These are phyloP conservation scores for Fulmarus glacialis DNA, from an alignment of 2,113 vertebrate species.

Conservation along the genomic window DNA sequence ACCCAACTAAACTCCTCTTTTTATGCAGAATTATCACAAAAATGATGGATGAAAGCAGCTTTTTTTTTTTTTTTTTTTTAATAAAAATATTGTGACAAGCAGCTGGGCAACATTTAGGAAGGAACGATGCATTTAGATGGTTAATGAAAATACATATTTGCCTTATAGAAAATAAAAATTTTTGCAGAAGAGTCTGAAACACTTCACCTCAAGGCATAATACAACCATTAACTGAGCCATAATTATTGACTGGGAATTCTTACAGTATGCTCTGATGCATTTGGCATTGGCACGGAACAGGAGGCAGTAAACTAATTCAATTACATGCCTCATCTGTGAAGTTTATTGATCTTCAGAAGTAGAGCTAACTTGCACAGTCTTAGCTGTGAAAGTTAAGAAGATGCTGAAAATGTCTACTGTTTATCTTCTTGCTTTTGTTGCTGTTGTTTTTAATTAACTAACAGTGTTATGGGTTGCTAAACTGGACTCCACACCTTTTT, in stretches of 20 bases:
- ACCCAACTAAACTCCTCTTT: background rate
- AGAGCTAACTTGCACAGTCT: background rate
- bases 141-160: background rate
- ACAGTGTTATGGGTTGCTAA: background rate
- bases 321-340: constrained; percentile 51
- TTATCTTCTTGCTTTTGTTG: background rate
- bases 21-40: background rate
- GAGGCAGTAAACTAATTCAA: constrained; percentile 46
- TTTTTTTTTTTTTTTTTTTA: no score
- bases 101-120: background rate
- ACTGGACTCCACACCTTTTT: background rate
- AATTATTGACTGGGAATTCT: constrained; percentile 48
- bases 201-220: constrained; percentile 23
- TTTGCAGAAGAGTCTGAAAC: background rate
- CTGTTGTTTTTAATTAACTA: background rate
- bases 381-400: background rate
- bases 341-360: constrained; percentile 50
- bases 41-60: background rate
- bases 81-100: background rate
- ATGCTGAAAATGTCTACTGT: background rate
- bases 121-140: background rate
- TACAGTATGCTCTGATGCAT: constrained; percentile 19
- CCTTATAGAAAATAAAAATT: background rate
- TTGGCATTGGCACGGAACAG: constrained; percentile 27
- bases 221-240: constrained; percentile 6